Evolutionary conservation across 2,797 vertebrate species (phyloP).

Genomic region (Taenioides sp.): DNA sequence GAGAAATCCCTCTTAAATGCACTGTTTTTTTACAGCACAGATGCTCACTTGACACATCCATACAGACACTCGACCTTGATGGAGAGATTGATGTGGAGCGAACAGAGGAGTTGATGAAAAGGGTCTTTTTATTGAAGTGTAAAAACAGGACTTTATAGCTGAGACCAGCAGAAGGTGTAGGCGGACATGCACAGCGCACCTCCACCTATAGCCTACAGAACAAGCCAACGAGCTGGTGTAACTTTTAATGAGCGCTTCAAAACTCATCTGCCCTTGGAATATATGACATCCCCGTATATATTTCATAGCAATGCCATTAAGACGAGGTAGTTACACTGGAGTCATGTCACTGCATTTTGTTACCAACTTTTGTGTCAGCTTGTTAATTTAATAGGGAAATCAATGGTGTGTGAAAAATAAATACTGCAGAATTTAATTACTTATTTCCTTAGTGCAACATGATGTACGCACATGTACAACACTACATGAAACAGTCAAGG

Average conservation of each 20-base stretch:
- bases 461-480: neutral
- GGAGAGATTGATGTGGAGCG: conserved; percentile 35
- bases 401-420: conserved; percentile 1
- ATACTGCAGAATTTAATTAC: neutral
- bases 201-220: conserved; percentile 33
- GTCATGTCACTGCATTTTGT: conserved; percentile 13
- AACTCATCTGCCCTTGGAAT: conserved; percentile 44
- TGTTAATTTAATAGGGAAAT: conserved; percentile 4
- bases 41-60: conserved; percentile 13
- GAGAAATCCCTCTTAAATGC: conserved; percentile 23
- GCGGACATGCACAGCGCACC: conserved; percentile 44
- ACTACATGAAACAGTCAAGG: neutral
- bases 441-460: neutral
- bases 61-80: conserved; percentile 45
- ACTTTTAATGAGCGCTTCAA: conserved; percentile 47
- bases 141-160: conserved; percentile 53
- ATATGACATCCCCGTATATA: conserved; percentile 42
- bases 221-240: conserved; percentile 47
- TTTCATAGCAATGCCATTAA: conserved; percentile 41
- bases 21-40: conserved; percentile 21
- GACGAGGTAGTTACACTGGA: conserved; percentile 15
- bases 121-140: conserved; percentile 58
- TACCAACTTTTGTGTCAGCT: conserved; percentile 1
- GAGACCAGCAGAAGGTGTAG: conserved; percentile 55
- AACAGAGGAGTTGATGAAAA: conserved; percentile 53